Conservation (phyloP, 2,797 vertebrate genomes). For the Pelobates cultripes region DNA sequence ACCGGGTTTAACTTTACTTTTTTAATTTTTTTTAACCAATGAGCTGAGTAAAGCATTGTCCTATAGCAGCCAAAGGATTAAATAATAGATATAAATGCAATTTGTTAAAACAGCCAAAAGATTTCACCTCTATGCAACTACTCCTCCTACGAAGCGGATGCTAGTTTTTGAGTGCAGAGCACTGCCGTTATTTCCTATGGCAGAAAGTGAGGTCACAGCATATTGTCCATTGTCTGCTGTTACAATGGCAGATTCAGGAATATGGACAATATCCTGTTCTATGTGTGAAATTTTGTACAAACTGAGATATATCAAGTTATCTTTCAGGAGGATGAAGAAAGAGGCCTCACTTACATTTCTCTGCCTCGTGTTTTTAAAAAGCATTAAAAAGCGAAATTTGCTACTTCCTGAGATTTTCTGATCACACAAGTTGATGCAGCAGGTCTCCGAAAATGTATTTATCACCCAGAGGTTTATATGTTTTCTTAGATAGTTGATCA, state of each 20-base stretch:
- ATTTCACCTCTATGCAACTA: constrained; percentile 3
- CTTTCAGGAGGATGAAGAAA: not conserved
- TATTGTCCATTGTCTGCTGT: constrained; percentile 18
- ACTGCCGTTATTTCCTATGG: not conserved
- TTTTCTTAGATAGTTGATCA: no score
- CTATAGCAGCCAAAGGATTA: not conserved
- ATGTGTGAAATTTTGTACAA: not conserved
- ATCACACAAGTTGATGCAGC: not conserved
- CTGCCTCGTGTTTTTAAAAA: not conserved
- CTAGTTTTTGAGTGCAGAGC: not conserved
- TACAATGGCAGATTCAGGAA: constrained; percentile 6
- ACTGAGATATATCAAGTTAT: constrained; percentile 9
- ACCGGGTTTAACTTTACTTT: not conserved
- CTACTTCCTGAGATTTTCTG: constrained; percentile 18
- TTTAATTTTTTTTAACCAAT: not conserved
- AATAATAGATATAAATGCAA: not conserved
- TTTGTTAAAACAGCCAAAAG: not conserved
- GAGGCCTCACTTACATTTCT: not conserved
- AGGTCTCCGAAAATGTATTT: no score
- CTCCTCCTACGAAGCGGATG: constrained; percentile 10
- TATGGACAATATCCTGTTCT: constrained; percentile 9
- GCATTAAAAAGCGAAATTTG: not conserved
- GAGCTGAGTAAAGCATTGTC: no score
- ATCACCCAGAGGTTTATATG: no score
- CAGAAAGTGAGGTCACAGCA: constrained; percentile 1